phyloP scores from a whole-genome alignment of 2,888 invertebrate genomes.

The Phasia obesa region DNA sequence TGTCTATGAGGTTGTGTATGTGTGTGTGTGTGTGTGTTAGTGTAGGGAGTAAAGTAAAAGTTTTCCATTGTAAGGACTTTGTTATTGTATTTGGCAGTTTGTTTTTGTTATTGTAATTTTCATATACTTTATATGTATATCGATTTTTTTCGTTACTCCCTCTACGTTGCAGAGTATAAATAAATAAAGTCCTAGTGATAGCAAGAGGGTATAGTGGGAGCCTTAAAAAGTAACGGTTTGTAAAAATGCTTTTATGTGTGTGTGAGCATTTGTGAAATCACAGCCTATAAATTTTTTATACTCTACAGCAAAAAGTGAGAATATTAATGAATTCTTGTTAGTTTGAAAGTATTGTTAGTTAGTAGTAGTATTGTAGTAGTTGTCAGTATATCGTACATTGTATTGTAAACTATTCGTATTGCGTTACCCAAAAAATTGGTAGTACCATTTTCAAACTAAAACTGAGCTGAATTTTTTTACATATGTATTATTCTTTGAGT shows the following conservation, averaged over 20 bases:
- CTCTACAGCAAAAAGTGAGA: conserved; percentile 51
- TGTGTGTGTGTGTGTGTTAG: too few relatives aligned
- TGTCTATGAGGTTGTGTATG: background rate
- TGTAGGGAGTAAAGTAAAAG: conserved; percentile 64
- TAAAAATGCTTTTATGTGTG: background rate
- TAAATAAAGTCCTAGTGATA: conserved; percentile 34
- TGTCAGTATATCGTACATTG: conserved; percentile 8
- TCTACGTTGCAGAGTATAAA: conserved; percentile 1
- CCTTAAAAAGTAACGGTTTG: background rate
- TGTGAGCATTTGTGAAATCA: conserved; percentile 16
- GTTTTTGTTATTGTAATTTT: conserved; percentile 43
- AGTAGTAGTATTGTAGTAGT: conserved; percentile 8
- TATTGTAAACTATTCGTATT: background rate
- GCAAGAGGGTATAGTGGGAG: conserved; percentile 13
- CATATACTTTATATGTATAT: conserved; percentile 48
- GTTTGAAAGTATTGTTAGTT: conserved; percentile 17
- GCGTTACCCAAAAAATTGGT: background rate
- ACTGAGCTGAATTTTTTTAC: background rate
- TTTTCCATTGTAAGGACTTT: conserved; percentile 49
- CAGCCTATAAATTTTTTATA: background rate
- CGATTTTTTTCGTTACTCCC: conserved; percentile 43
- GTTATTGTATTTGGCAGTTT: conserved; percentile 35
- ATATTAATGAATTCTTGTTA: conserved; percentile 50
- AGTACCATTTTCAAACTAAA: too few relatives aligned
- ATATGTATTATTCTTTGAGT: conserved; percentile 13